Evolutionary conservation across 2,113 vertebrate species (phyloP), one percentile per base, ranked within the genome.

Genomic region (Caracal caracal): DNA sequence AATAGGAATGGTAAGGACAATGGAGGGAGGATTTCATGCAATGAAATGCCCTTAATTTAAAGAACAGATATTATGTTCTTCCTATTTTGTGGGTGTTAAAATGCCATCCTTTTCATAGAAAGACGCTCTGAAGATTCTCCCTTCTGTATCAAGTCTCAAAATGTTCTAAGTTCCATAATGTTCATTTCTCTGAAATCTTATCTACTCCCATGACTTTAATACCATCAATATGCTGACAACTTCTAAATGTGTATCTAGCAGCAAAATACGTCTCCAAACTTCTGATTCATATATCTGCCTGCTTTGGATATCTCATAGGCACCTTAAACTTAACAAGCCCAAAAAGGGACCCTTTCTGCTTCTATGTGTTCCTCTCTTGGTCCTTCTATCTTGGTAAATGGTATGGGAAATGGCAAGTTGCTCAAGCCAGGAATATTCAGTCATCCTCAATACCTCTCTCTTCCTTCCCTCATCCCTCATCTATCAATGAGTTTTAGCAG

Each of bases 41-140:
- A 70, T 59, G 81, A 65, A 95, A 70, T 53, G 65, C 47, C 37
- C 70, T 43, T 88, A 76, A 33, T 43, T 88, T 78, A 86, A 70
- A 94, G 43, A 30, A 26, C 19, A 47, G 76, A 61, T 71, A 43
- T 0, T 53, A 28, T 73, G 6, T 49, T 81, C 80, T 83, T 71
- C 61, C 86, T 79, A 9, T 47, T 83, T 89, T 51, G 78, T 93
- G 81, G 51, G 17, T 70, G 40, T 93, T 88, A 87, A 94, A 96
- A 95, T 63, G 30, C 70, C 40, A 90, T 83, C 49, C 17, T 33
- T 93, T 85, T 82, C 43, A 83, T 10, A 61, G 59, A 66, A 86
- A 86, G 59, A 75, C 37, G 28, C 33, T 89, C 30, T 80, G 37
- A 93, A 73, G 66, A 88, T 75, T 76, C 85, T 59, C 17, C 28